Conservation (phyloP, 1,140 invertebrate species). For the Physella acuta region DNA sequence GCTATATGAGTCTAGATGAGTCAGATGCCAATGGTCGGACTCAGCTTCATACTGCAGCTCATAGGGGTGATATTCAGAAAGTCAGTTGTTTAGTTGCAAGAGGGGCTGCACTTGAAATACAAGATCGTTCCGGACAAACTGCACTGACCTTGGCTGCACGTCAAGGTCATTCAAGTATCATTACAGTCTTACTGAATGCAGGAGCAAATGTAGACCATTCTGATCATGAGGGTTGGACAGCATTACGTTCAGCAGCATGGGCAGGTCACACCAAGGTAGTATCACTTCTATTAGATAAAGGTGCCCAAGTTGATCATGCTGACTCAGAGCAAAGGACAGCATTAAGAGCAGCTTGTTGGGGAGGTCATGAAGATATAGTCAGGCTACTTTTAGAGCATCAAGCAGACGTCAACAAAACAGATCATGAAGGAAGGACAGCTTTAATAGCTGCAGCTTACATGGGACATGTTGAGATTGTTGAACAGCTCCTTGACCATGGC, state of each 20-base stretch:
- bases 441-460: slow-evolving; percentile 66
- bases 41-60: slow-evolving; percentile 72
- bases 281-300: slow-evolving; percentile 74
- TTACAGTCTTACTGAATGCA: slow-evolving; percentile 50
- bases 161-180: slow-evolving; percentile 63
- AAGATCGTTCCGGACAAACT: slow-evolving; percentile 78
- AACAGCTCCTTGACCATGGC: slow-evolving; percentile 50
- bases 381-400: slow-evolving; percentile 75
- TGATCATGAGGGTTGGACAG: slow-evolving; percentile 63
- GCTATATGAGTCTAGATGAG: slow-evolving; percentile 32
- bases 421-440: slow-evolving; percentile 79
- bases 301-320: slow-evolving; percentile 79
- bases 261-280: slow-evolving; percentile 78
- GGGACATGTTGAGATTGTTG: slow-evolving; percentile 64
- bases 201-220: slow-evolving; percentile 56
- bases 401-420: slow-evolving; percentile 74
- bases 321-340: slow-evolving; percentile 84
- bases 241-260: slow-evolving; percentile 75
- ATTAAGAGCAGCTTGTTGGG: slow-evolving; percentile 88
- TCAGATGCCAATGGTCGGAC: slow-evolving; percentile 67
- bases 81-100: slow-evolving; percentile 74
- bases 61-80: slow-evolving; percentile 77
- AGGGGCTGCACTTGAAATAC: slow-evolving; percentile 80
- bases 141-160: slow-evolving; percentile 75
- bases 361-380: slow-evolving; percentile 89